Conservation (phyloP, 2,113 vertebrate genomes). For the Muntiacus reevesi region DNA sequence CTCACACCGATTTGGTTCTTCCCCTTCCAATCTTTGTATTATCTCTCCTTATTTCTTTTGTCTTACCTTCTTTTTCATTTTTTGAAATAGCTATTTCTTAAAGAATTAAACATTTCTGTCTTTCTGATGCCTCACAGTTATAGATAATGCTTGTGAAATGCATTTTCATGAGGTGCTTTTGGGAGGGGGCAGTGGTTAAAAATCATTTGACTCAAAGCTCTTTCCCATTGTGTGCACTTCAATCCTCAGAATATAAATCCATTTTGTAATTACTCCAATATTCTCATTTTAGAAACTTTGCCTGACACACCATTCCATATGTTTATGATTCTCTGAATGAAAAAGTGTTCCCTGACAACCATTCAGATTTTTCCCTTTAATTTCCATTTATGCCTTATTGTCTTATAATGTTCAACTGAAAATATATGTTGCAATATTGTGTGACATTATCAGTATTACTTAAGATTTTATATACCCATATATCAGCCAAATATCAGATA, state of each 20-base stretch:
- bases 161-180: constrained; percentile 72
- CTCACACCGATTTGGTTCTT: neutral
- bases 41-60: constrained; percentile 23
- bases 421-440: constrained; percentile 88
- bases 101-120: constrained; percentile 35
- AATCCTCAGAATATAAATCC: constrained; percentile 81
- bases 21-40: neutral
- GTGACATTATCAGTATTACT: constrained; percentile 88
- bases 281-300: constrained; percentile 83
- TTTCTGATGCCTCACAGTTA: constrained; percentile 58
- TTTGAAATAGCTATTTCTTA: constrained; percentile 7
- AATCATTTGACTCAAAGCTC: constrained; percentile 77
- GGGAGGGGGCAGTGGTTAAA: constrained; percentile 66
- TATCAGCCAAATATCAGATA: constrained; percentile 85
- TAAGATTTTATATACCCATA: constrained; percentile 87
- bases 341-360: constrained; percentile 85
- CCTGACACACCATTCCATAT: constrained; percentile 86
- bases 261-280: constrained; percentile 83
- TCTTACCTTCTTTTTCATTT: neutral
- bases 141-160: constrained; percentile 66
- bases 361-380: constrained; percentile 83
- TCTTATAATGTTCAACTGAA: constrained; percentile 84
- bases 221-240: constrained; percentile 77
- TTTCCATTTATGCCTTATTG: constrained; percentile 88
- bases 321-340: constrained; percentile 88